These are phyloP conservation scores for Calameuta filiformis DNA, from an alignment of 2,888 invertebrate genomes.

Conservation along the genomic window DNA sequence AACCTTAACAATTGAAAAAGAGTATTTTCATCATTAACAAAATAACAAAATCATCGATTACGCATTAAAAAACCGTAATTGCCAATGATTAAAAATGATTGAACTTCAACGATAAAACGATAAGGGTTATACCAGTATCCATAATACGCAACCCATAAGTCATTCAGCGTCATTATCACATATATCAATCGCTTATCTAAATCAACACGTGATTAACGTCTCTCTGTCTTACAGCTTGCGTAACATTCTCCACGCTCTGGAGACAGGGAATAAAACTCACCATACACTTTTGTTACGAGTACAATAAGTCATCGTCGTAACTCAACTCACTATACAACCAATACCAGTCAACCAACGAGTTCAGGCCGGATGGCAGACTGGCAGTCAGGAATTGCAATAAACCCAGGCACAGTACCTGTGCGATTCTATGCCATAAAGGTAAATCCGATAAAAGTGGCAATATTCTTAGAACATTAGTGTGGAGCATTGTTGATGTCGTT, in stretches of 20 bases:
- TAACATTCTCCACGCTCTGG: neutral
- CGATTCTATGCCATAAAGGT: constrained; percentile 37
- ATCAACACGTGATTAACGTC: neutral
- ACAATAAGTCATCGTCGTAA: constrained; percentile 1
- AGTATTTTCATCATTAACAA: neutral
- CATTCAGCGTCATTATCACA: neutral
- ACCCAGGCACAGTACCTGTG: constrained; percentile 39
- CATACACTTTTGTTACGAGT: neutral
- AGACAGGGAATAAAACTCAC: neutral
- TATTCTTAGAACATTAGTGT: constrained; percentile 22
- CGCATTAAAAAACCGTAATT: neutral
- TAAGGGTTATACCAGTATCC: neutral
- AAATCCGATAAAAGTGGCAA: constrained; percentile 36
- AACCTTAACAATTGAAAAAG: neutral
- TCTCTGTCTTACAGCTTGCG: neutral
- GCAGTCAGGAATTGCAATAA: constrained; percentile 32
- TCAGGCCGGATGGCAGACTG: constrained; percentile 17
- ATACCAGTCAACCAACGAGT: constrained; percentile 27
- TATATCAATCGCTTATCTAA: neutral
- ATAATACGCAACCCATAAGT: neutral
- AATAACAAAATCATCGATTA: neutral
- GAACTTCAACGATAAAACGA: neutral
- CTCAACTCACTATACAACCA: neutral
- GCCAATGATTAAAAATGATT: neutral
- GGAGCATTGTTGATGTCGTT: constrained; percentile 39